phyloP scores from a whole-genome alignment of 2,888 invertebrate genomes.

The Sericinus montela region DNA sequence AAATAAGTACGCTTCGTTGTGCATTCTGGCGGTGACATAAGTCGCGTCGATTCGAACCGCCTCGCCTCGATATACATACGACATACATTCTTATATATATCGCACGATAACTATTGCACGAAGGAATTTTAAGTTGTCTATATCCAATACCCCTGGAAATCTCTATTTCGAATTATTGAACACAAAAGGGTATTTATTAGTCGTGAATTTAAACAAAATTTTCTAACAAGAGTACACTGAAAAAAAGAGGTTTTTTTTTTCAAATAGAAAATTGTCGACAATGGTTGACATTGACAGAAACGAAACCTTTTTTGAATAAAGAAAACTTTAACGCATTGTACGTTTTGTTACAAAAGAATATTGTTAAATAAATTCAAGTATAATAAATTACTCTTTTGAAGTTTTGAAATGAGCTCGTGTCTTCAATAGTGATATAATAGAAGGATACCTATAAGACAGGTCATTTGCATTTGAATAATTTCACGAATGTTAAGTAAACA shows the following conservation, averaged over 20 bases:
- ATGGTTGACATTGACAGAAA: not conserved
- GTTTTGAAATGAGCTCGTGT: not conserved
- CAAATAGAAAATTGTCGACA: not conserved
- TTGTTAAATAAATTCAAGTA: not conserved
- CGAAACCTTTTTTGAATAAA: not conserved
- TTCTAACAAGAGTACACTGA: not conserved
- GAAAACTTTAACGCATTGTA: not conserved
- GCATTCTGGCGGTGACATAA: slow-evolving; percentile 29
- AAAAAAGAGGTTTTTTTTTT: not conserved
- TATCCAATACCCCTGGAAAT: slow-evolving; percentile 1
- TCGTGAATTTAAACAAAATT: not conserved
- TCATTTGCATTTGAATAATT: slow-evolving; percentile 1
- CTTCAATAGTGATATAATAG: too few relatives aligned
- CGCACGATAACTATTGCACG: not conserved
- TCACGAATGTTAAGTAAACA: not conserved
- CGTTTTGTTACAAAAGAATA: not conserved
- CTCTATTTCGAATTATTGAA: slow-evolving; percentile 6
- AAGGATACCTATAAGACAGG: slow-evolving; percentile 1
- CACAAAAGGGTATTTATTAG: not conserved
- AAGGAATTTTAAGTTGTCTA: too few relatives aligned
- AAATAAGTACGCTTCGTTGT: slow-evolving; percentile 26
- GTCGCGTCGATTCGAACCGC: slow-evolving; percentile 8
- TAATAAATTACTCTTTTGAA: not conserved
- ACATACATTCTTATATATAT: too few relatives aligned
- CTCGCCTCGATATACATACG: too few relatives aligned